A percentile compares a stretch with the other conserved stretches of the same genome.
These are phyloP conservation scores for Sebastes schlegelii DNA, from an alignment of 2,113 vertebrate species.

Conservation along the genomic window DNA sequence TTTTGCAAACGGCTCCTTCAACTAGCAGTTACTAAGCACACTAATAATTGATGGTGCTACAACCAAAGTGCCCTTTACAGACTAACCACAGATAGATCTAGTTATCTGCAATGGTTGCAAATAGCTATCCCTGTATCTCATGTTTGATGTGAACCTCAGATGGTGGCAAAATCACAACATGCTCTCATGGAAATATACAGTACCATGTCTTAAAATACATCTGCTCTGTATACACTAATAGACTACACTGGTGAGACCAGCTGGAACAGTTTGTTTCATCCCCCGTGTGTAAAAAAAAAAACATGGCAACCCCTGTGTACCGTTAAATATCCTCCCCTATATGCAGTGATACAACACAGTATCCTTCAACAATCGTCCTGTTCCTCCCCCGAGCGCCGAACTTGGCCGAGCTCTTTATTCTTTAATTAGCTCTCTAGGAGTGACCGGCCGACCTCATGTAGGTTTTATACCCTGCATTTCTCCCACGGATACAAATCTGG, in stretches of 20 bases:
- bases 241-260: not conserved
- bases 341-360: not conserved
- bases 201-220: not conserved
- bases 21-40: conserved; percentile 11
- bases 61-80: conserved; percentile 20
- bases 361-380: conserved; percentile 20
- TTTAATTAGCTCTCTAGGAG: conserved; percentile 44
- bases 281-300: not conserved
- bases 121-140: not conserved
- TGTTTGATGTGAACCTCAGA: conserved; percentile 10
- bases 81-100: not conserved
- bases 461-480: not conserved
- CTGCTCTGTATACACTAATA: not conserved
- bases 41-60: conserved; percentile 3
- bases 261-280: not conserved
- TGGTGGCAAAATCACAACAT: not conserved
- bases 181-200: not conserved
- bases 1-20: conserved; percentile 33
- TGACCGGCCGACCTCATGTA: conserved; percentile 17
- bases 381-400: conserved; percentile 2
- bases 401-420: conserved; percentile 25
- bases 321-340: not conserved
- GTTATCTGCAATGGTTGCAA: not conserved
- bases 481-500: not conserved
- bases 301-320: not conserved